These are phyloP conservation scores for Lethrus apterus DNA, from an alignment of 1,140 invertebrate genomes.

Conservation along the genomic window DNA sequence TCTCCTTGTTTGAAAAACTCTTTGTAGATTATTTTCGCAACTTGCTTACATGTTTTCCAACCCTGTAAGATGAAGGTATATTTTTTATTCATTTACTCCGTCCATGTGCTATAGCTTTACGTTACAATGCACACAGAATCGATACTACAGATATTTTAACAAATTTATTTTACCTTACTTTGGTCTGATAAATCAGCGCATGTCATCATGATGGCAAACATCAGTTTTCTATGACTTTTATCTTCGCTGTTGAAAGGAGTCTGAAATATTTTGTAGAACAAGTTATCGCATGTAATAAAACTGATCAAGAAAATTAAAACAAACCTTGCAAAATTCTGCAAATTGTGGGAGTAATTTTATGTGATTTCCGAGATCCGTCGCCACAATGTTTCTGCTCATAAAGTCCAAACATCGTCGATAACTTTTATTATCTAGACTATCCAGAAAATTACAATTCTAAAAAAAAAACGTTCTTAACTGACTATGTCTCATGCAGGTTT, in stretches of 20 bases:
- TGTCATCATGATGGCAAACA: conserved; percentile 76
- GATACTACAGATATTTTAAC: too few relatives aligned
- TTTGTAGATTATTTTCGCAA: conserved; percentile 68
- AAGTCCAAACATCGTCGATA: conserved; percentile 67
- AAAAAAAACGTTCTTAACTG: too few relatives aligned
- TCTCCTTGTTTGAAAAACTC: conserved; percentile 89
- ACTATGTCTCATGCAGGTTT: too few relatives aligned
- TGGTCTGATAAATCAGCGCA: conserved; percentile 79
- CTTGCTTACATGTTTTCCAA: conserved; percentile 56
- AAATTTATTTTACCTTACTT: conserved; percentile 53
- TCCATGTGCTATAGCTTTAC: too few relatives aligned
- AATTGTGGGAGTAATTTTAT: conserved; percentile 55
- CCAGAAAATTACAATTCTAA: conserved; percentile 74
- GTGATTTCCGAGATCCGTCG: conserved; percentile 69
- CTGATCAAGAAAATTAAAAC: too few relatives aligned
- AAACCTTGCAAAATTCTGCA: conserved; percentile 31
- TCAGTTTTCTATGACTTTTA: conserved; percentile 48
- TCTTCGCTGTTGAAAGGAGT: conserved; percentile 56
- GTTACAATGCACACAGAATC: too few relatives aligned
- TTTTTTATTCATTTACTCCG: too few relatives aligned
- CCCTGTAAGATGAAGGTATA: conserved; percentile 28
- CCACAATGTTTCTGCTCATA: conserved; percentile 70
- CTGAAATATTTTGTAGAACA: conserved; percentile 23
- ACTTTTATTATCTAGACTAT: conserved; percentile 58
- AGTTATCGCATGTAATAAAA: too few relatives aligned